phyloP scores from a whole-genome alignment of 2,797 vertebrate genomes.

The Hirundo rustica region DNA sequence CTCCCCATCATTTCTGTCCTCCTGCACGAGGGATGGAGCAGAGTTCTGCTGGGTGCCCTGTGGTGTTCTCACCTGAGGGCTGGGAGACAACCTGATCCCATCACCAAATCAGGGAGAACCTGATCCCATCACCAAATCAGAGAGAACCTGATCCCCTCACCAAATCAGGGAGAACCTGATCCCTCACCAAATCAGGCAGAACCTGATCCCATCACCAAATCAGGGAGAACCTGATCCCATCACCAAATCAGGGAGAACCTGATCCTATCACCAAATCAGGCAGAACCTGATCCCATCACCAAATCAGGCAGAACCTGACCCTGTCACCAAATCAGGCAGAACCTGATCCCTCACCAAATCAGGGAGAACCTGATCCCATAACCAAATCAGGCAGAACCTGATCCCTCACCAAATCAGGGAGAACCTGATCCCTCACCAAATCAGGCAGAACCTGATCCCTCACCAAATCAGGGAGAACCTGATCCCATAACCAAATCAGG shows the following conservation, averaged over 20 bases:
- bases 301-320: no score
- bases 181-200: background rate
- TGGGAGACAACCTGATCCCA: background rate
- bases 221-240: background rate
- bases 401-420: no score
- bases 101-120: no score
- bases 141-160: rapidly evolving
- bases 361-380: no score
- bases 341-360: no score
- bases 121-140: no score
- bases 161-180: background rate
- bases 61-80: background rate
- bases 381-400: no score
- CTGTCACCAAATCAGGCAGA: no score
- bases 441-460: no score
- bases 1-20: background rate
- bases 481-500: no score
- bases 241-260: background rate
- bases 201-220: rapidly evolving
- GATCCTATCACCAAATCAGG: background rate
- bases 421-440: no score
- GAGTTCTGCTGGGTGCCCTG: background rate
- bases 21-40: background rate
- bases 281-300: background rate
- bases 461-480: no score